Evolutionary conservation across 2,113 vertebrate species (phyloP).

Genomic region (Vicugna pacos): DNA sequence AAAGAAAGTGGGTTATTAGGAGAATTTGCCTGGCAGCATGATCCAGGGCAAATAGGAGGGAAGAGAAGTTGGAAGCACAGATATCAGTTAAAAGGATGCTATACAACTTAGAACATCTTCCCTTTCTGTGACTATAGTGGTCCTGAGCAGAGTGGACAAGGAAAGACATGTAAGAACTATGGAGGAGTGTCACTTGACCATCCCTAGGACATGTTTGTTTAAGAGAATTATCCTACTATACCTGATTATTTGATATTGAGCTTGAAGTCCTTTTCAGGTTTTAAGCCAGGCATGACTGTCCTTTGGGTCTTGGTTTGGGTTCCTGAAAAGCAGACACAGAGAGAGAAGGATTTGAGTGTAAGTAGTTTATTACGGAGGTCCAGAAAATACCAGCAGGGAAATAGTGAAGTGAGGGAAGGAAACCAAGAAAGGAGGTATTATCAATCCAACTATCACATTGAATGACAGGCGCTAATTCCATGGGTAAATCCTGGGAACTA

Average conservation of each 20-base stretch:
- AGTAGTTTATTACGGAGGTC: background rate
- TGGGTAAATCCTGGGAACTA: background rate
- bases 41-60: background rate
- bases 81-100: background rate
- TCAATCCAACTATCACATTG: background rate
- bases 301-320: constrained; percentile 38
- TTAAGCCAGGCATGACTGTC: background rate
- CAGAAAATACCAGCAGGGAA: background rate
- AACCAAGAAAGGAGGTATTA: background rate
- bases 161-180: background rate
- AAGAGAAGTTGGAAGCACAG: background rate
- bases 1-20: background rate
- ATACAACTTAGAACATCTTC: background rate
- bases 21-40: background rate
- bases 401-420: background rate
- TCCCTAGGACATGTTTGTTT: background rate
- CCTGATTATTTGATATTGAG: background rate
- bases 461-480: background rate
- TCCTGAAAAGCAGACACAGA: constrained; percentile 29
- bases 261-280: constrained; percentile 19
- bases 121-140: background rate
- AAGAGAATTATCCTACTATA: background rate
- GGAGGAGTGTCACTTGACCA: background rate
- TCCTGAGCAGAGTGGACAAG: background rate
- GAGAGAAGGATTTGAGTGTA: constrained; percentile 1